Evolutionary conservation across 2,113 vertebrate genomes (phyloP).

Genomic region (Muscicapa adusta): DNA sequence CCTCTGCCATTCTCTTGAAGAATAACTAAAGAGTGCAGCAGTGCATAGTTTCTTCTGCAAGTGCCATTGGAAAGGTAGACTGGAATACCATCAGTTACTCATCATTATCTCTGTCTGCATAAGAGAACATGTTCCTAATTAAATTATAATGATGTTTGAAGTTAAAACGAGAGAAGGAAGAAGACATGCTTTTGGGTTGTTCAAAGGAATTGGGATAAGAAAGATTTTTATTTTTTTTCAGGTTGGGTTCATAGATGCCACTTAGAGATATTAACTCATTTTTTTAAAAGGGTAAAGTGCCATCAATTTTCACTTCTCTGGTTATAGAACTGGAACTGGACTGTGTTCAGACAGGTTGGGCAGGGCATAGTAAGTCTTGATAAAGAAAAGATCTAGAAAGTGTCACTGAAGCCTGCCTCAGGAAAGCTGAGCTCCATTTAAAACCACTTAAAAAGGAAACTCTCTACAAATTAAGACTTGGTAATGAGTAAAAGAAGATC

Average conservation of each 20-base stretch:
- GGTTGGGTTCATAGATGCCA: neutral
- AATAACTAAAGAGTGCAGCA: neutral
- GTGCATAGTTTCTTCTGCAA: neutral
- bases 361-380: neutral
- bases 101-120: neutral
- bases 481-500: constrained; percentile 13
- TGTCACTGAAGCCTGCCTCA: neutral
- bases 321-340: neutral
- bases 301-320: neutral
- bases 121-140: neutral
- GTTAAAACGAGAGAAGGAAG: neutral
- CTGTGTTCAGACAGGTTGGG: constrained; percentile 17
- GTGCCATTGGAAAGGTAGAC: neutral
- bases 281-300: neutral
- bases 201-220: neutral
- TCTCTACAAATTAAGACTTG: constrained; percentile 20
- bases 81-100: neutral
- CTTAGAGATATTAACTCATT: neutral
- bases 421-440: constrained; percentile 17
- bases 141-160: neutral
- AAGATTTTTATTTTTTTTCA: neutral
- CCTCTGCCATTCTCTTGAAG: neutral
- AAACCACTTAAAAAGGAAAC: constrained; percentile 44
- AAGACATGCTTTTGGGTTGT: neutral
- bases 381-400: constrained; percentile 10